phyloP scores from a whole-genome alignment of 2,888 invertebrate species.

The Phrixothrix hirtus region DNA sequence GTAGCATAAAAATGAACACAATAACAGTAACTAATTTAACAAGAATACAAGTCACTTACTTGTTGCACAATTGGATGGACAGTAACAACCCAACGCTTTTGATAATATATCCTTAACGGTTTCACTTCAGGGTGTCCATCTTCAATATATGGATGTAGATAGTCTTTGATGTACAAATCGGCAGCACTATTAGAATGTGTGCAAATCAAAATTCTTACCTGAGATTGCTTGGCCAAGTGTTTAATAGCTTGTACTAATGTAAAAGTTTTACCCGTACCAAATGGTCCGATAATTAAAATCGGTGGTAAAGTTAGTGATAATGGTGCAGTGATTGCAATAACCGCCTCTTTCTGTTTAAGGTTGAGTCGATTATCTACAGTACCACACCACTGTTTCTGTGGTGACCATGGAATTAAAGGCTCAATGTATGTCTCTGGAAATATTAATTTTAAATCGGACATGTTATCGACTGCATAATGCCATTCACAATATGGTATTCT shows the following conservation, averaged over 20 bases:
- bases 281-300: conserved; percentile 74
- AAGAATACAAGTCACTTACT: conserved; percentile 48
- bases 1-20: not conserved
- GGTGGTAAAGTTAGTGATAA: conserved; percentile 67
- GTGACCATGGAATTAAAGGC: conserved; percentile 71
- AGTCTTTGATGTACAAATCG: conserved; percentile 82
- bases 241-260: conserved; percentile 76
- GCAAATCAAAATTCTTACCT: conserved; percentile 75
- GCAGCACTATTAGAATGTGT: conserved; percentile 88
- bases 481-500: conserved; percentile 81
- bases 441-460: conserved; percentile 70
- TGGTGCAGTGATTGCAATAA: conserved; percentile 74
- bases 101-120: conserved; percentile 79
- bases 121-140: conserved; percentile 66
- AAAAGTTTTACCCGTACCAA: conserved; percentile 87
- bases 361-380: conserved; percentile 68
- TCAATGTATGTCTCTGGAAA: conserved; percentile 70
- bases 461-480: conserved; percentile 79
- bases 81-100: conserved; percentile 77
- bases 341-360: conserved; percentile 77
- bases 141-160: conserved; percentile 76
- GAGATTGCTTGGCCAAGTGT: conserved; percentile 65
- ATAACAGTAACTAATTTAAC: not conserved
- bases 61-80: conserved; percentile 72
- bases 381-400: conserved; percentile 69